Conservation (phyloP, 2,113 vertebrate species). For the Mus spicilegus region DNA sequence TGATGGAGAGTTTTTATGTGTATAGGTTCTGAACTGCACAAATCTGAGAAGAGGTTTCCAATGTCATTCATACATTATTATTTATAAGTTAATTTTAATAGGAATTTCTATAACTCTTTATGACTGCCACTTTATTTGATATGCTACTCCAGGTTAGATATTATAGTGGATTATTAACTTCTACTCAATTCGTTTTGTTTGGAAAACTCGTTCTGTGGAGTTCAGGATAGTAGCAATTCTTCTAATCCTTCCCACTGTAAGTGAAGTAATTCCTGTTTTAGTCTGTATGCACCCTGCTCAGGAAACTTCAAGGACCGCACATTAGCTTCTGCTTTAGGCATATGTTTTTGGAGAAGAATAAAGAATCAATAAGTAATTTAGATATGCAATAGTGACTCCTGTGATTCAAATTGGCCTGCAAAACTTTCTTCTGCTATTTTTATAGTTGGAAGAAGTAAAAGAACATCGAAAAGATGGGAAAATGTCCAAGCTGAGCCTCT, state of each 20-base stretch:
- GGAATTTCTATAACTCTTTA: neutral
- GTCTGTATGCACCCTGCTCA: neutral
- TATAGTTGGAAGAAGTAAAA: neutral
- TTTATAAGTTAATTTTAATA: constrained; percentile 25
- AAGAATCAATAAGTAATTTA: neutral
- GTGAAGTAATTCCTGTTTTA: neutral
- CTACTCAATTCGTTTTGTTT: neutral
- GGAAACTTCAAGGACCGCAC: neutral
- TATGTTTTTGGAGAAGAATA: neutral
- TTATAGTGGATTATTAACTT: neutral
- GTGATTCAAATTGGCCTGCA: neutral
- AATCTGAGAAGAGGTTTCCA: neutral
- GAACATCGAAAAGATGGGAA: neutral
- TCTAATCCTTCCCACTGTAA: neutral
- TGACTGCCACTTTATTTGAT: neutral
- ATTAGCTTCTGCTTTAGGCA: neutral
- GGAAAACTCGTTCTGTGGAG: neutral
- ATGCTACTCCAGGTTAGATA: neutral
- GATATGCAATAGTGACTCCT: neutral
- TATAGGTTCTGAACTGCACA: neutral
- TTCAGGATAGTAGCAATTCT: neutral
- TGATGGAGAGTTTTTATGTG: neutral
- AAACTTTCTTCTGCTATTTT: neutral
- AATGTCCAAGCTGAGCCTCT: neutral
- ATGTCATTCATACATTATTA: neutral